Conservation (phyloP, 2,888 invertebrate genomes). For the Arctia plantaginis region DNA sequence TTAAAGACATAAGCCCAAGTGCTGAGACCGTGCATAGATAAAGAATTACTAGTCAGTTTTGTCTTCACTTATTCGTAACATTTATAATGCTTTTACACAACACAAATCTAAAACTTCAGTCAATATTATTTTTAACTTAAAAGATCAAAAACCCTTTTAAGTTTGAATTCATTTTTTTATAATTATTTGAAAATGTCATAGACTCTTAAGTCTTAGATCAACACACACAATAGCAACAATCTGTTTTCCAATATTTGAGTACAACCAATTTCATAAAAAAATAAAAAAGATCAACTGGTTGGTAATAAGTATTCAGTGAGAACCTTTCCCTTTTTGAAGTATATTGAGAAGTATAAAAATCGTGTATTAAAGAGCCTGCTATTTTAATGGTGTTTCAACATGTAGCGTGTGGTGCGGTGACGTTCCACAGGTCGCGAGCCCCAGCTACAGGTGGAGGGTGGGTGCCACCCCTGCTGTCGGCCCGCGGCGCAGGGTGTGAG, state of each 20-base stretch:
- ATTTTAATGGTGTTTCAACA: neutral
- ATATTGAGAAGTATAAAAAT: neutral
- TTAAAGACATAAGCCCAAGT: neutral
- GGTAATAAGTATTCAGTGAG: neutral
- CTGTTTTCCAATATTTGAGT: no score
- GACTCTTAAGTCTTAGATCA: no score
- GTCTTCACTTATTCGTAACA: neutral
- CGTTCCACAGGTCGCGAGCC: conserved; percentile 59
- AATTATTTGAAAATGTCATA: no score
- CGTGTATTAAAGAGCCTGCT: neutral
- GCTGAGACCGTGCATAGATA: neutral
- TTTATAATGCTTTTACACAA: neutral
- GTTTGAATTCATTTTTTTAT: no score
- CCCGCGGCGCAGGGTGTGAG: conserved; percentile 20
- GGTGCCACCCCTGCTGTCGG: conserved; percentile 10
- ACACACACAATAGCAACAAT: no score
- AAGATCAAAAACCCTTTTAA: no score
- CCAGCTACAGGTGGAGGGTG: conserved; percentile 58
- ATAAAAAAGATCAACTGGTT: neutral
- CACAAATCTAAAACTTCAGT: neutral
- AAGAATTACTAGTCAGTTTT: neutral
- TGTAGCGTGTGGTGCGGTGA: conserved; percentile 5
- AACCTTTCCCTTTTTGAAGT: neutral
- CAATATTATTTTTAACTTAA: no score
- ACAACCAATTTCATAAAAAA: no score